Percentiles rank a stretch among this genome's conserved stretches.
phyloP scores from a whole-genome alignment of 2,888 invertebrate species.

The Drosophila mulleri region DNA sequence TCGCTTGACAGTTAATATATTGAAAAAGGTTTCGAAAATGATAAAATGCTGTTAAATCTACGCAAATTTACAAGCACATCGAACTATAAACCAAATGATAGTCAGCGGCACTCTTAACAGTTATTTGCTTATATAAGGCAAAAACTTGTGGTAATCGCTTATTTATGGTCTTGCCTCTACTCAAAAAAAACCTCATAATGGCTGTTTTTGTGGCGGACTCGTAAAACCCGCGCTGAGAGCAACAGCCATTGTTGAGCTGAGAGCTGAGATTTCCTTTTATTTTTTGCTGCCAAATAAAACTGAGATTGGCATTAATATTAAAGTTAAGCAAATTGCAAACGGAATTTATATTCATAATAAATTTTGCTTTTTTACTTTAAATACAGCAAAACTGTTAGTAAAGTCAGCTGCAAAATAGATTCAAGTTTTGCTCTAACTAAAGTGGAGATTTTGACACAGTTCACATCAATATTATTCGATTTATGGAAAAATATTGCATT shows the following conservation, averaged over 20 bases:
- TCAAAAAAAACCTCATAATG: slow-evolving; percentile 12
- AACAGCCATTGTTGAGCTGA: background rate
- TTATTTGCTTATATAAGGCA: slow-evolving; percentile 23
- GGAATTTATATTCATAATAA: background rate
- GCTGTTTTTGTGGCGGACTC: slow-evolving; percentile 27
- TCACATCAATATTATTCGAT: no score
- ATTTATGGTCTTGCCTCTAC: slow-evolving; percentile 42
- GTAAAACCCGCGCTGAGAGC: slow-evolving; percentile 26
- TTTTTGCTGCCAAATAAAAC: background rate
- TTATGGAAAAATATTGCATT: no score
- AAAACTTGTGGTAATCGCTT: slow-evolving; percentile 55
- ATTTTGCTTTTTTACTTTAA: background rate
- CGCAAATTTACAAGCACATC: slow-evolving; percentile 59
- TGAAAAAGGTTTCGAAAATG: slow-evolving; percentile 61
- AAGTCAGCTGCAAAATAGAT: no score
- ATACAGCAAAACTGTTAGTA: no score
- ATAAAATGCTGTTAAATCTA: slow-evolving; percentile 52
- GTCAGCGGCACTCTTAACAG: slow-evolving; percentile 21
- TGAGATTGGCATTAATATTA: slow-evolving; percentile 1
- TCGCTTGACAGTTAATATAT: slow-evolving; percentile 69
- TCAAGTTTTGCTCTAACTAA: no score
- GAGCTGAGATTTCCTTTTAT: background rate
- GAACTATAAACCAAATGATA: slow-evolving; percentile 51
- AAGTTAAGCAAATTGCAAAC: background rate
- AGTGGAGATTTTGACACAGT: no score